Evolutionary conservation across 1,140 invertebrate species (phyloP), one percentile per base, ranked within the genome.

Genomic region (Dendrolimus kikuchii): DNA sequence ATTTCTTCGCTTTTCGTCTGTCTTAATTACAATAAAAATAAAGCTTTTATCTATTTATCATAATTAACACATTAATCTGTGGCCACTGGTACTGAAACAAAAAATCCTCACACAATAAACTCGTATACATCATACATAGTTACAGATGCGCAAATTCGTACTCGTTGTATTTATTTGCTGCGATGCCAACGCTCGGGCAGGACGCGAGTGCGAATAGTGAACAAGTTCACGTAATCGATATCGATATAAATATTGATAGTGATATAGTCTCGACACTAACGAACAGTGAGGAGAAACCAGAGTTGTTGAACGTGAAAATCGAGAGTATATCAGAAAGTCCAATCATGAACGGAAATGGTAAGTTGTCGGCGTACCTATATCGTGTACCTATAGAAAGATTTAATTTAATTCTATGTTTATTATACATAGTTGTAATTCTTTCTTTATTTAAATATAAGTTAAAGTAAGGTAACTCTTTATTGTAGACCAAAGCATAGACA

Each of bases 321-420:
- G 62, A 65, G 9, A 66, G 59, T 8, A 48, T 40, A 38, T 53
- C 41, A 46, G 38, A 40, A 53, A 66, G 23, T 45, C 4, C 38
- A 51, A 36, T 46, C 42, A 73, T 79, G 74, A 74, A 74, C 38
- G 71, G 63, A 48, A 73, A 73, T 49, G 71, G 76, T 77, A 45
- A 73, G 76, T 60, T 7, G 23, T 23, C 23, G 23, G 23, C 3
- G 23, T 23, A 23, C 23, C 23, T 23, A 2, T 23, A 23, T 23
- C 23, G 1, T 23, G 23, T 23, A 23, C 23, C 23, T 23, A 23
- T 23, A 23, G 23, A 23, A 23, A 23, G 23, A 23, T 23, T 3
- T 23, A 1, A 23, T 23, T 23, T 23, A 23, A 23, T 23, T 23
- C 23, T 23, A 23, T 2, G 23, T 23, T 23, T 23, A 23, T 23